Percentiles rank a stretch among this genome's conserved stretches.
phyloP scores from a whole-genome alignment of 2,888 invertebrate genomes.

The Chouioia cunea region DNA sequence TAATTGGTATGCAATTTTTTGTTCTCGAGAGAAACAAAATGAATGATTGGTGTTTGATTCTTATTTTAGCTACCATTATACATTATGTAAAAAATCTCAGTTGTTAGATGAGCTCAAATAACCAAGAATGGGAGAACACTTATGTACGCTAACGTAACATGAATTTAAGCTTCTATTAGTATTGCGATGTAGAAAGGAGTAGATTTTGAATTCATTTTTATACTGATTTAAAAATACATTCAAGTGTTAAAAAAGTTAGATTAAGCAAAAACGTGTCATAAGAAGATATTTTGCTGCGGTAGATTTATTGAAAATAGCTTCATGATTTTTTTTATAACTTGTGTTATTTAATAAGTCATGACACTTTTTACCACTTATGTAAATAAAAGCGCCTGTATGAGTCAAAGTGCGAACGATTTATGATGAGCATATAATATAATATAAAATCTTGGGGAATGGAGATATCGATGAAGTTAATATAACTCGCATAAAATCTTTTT shows the following conservation, averaged over 20 bases:
- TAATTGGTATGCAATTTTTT: conserved; percentile 24
- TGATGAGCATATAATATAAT: conserved; percentile 25
- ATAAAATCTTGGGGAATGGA: conserved; percentile 31
- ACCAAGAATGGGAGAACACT: conserved; percentile 38
- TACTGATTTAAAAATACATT: conserved; percentile 40
- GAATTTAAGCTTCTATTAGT: conserved; percentile 5
- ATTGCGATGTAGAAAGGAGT: conserved; percentile 42
- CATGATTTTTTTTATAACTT: no score
- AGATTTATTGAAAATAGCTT: no score
- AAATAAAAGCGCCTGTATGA: conserved; percentile 31
- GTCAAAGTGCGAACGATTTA: conserved; percentile 38
- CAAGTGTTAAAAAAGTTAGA: conserved; percentile 30
- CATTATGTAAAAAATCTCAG: conserved; percentile 41
- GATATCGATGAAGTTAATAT: conserved; percentile 27
- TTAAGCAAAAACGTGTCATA: conserved; percentile 10
- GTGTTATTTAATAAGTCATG: neutral
- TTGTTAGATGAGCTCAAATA: conserved; percentile 20
- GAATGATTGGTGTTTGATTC: conserved; percentile 13
- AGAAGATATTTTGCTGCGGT: neutral
- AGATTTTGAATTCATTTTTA: conserved; percentile 42
- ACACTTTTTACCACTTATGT: conserved; percentile 40
- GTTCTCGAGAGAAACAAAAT: neutral
- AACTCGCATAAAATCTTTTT: conserved; percentile 28
- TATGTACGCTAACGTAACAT: neutral
- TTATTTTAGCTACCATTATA: conserved; percentile 34